Conservation (phyloP, 2,797 vertebrate species). For the Aplochiton taeniatus region DNA sequence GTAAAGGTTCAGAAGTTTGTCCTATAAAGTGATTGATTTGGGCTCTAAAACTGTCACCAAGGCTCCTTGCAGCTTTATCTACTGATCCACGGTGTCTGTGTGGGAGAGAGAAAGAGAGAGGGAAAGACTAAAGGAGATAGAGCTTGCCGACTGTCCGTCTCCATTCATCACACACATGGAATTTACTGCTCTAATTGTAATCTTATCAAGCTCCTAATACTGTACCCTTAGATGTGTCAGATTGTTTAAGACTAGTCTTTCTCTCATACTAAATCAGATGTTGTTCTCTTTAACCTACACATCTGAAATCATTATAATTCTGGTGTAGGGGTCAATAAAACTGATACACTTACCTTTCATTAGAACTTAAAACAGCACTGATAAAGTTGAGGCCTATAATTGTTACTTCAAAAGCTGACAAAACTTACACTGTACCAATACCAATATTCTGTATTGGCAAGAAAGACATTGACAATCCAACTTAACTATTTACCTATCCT, state of each 20-base stretch:
- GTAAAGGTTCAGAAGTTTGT: conserved; percentile 41
- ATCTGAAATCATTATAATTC: neutral
- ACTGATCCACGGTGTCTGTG: conserved; percentile 32
- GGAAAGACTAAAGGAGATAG: conserved; percentile 20
- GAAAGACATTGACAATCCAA: conserved; percentile 40
- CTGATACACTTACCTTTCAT: no score
- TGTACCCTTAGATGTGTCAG: conserved; percentile 59
- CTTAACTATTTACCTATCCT: conserved; percentile 61
- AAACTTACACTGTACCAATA: no score
- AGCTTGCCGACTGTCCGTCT: conserved; percentile 65
- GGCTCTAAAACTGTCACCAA: conserved; percentile 68
- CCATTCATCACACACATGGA: conserved; percentile 56
- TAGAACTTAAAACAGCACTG: no score
- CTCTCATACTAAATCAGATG: conserved; percentile 30
- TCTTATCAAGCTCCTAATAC: conserved; percentile 67
- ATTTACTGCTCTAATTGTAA: conserved; percentile 67
- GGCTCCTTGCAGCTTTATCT: conserved; percentile 48
- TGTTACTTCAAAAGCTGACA: no score
- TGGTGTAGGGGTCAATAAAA: no score
- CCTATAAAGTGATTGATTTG: conserved; percentile 63
- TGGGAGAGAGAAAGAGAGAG: conserved; percentile 21
- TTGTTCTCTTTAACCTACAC: conserved; percentile 33
- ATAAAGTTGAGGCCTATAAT: no score
- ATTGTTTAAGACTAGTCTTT: conserved; percentile 43
- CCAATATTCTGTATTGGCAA: conserved; percentile 4